Evolutionary conservation across 2,888 invertebrate genomes (phyloP).

Genomic region (Lasioglossum villosulum): DNA sequence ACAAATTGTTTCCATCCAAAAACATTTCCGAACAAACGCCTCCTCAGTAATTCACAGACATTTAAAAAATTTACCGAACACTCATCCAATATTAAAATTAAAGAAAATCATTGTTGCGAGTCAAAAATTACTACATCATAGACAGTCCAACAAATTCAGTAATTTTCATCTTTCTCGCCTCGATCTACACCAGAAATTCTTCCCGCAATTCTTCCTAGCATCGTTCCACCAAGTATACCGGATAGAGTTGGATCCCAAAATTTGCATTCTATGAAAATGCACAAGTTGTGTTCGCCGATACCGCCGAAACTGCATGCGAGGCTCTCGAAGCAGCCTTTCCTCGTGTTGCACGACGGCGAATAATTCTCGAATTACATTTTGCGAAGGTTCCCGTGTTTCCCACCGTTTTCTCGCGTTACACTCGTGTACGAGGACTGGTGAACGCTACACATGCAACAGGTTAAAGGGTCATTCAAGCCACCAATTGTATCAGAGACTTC

Average conservation of each 20-base stretch:
- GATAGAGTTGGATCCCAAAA: not conserved
- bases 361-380: not conserved
- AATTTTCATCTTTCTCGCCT: not conserved
- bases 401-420: not conserved
- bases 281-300: not conserved
- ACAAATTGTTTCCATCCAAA: too few relatives aligned
- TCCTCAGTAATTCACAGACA: not conserved
- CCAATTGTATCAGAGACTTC: conserved; percentile 63
- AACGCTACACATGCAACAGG: conserved; percentile 66
- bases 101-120: not conserved
- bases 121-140: not conserved
- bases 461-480: conserved; percentile 60
- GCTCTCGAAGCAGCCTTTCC: not conserved
- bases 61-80: not conserved
- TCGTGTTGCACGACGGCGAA: not conserved
- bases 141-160: not conserved
- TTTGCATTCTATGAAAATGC: conserved; percentile 6
- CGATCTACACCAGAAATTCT: not conserved
- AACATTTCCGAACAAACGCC: not conserved
- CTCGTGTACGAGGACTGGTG: conserved; percentile 1
- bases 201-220: not conserved
- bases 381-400: not conserved
- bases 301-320: not conserved
- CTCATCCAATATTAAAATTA: not conserved
- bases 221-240: not conserved